Evolutionary conservation across 2,113 vertebrate species (phyloP).

Genomic region (Copsychus sechellarum): DNA sequence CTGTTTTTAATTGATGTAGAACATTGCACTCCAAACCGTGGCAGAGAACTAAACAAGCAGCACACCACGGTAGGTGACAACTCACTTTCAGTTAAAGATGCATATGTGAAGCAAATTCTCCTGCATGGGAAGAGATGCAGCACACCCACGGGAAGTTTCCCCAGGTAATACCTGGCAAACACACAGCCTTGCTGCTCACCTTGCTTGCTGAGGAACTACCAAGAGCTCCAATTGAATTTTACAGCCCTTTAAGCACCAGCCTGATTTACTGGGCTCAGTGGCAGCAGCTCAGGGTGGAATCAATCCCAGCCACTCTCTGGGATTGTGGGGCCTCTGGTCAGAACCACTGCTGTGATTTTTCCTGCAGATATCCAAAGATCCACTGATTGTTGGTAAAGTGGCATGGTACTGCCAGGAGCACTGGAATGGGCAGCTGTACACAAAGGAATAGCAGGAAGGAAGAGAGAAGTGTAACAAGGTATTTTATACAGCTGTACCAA

Average conservation of each 20-base stretch:
- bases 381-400: background rate
- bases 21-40: constrained; percentile 34
- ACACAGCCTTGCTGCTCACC: background rate
- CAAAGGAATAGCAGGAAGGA: background rate
- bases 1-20: constrained; percentile 71
- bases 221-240: background rate
- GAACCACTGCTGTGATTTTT: background rate
- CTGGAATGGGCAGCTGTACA: background rate
- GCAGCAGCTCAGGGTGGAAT: background rate
- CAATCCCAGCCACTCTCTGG: background rate
- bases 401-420: background rate
- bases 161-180: background rate
- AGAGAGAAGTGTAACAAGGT: background rate
- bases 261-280: background rate
- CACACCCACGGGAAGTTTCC: background rate
- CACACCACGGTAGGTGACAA: background rate
- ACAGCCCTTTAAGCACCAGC: background rate
- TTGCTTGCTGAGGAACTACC: background rate
- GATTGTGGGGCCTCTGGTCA: background rate
- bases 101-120: background rate
- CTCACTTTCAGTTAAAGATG: background rate
- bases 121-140: background rate
- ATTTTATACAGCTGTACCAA: background rate
- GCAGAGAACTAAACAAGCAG: constrained; percentile 19
- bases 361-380: background rate